Conservation (phyloP, 2,888 invertebrate species). For the Cloeon dipterum region DNA sequence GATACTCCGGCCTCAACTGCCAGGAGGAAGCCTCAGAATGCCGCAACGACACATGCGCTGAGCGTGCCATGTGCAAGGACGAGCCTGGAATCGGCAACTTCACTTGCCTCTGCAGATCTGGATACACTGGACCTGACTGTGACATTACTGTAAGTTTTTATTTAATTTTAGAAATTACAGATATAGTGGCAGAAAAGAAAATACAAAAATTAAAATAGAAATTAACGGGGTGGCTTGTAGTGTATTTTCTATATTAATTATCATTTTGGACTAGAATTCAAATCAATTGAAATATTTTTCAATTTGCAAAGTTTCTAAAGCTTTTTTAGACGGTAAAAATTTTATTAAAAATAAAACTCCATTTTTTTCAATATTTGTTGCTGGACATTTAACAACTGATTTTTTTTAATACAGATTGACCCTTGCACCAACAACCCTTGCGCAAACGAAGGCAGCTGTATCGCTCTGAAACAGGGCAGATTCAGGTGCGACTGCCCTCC, state of each 20-base stretch:
- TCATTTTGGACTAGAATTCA: no score
- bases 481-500: conserved; percentile 88
- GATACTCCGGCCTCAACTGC: conserved; percentile 77
- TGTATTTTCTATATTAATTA: no score
- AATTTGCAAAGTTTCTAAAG: no score
- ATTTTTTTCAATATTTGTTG: no score
- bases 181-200: neutral
- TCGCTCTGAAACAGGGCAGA: conserved; percentile 73
- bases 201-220: neutral
- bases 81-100: conserved; percentile 71
- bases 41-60: conserved; percentile 73
- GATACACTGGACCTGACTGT: conserved; percentile 83
- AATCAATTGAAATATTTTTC: no score
- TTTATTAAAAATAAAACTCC: no score
- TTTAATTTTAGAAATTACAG: no score
- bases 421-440: conserved; percentile 82
- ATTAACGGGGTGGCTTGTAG: no score
- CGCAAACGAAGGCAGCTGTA: conserved; percentile 70
- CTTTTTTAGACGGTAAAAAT: no score
- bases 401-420: conserved; percentile 42
- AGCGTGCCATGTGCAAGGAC: conserved; percentile 92
- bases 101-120: conserved; percentile 81
- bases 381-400: no score
- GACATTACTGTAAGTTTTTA: conserved; percentile 47
- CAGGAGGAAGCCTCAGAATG: conserved; percentile 85